Base-by-base conservation (phyloP, 2,888 invertebrate genomes). In the Dasysyrphus tricinctus region DNA sequence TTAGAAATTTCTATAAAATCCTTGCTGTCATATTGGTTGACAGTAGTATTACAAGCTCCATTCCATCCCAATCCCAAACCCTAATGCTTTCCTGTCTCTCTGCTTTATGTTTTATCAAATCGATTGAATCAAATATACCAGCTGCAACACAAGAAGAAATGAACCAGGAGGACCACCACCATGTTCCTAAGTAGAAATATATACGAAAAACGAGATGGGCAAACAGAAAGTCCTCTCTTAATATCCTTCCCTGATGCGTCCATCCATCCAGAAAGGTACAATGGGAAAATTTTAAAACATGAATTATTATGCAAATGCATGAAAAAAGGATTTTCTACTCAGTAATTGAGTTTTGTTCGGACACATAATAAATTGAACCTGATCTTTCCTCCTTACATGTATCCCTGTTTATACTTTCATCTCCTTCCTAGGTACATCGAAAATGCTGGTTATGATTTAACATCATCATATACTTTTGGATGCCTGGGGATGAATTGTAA, bases 301-400 rank as follows among this genome's bases (percentile, higher is more conserved):
- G 78, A 86, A 86, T 82, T 86, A 82, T 82, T 86, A 86, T 86
- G 82, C 86, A 86, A 86, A 86, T 86, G 82, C 86, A 82, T 79
- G 86, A 77, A 86, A 79, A 78, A 82, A 70, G 86, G 86, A 86
- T 86, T 82, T 86, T 74, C 78, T 86, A 59, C 67, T 63, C 54
- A 76, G 73, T 85, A 81, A 86, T 86, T 82, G 82, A 82, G 86
- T 86, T 86, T 86, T 51, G 65, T 63, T 59, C 54, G 69, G 69
- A 61, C 59, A 75, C 72, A 75, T 86, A 75, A 78, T 75, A 70
- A 72, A 82, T 82, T 86, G 82, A 86, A 61, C 34, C 54, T 51
- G 69, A 76, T 67, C 72, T 72, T 67, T 78, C 69, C 32, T 74
- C 34, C 8, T 1, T 32, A 14, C 32, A n/a, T n/a, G 5, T 37